A percentile compares a stretch with the other conserved stretches of the same genome.
Evolutionary conservation across 2,797 vertebrate species (phyloP).

Genomic region (Epinephelus awoara): DNA sequence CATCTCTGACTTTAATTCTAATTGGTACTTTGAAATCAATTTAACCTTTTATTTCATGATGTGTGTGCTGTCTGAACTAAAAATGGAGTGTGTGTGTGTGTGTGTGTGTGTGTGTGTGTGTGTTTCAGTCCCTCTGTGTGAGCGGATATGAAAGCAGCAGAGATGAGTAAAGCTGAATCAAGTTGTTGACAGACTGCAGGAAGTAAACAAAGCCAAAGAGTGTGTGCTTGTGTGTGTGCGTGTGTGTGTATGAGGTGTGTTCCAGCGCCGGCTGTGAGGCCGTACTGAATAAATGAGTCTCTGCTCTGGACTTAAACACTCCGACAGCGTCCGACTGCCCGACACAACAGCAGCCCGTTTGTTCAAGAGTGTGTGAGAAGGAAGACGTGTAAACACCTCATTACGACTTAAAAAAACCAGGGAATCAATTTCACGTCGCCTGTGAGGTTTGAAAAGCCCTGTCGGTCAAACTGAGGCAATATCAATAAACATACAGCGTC

Average conservation of each 20-base stretch:
- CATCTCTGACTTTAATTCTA: too few species aligned
- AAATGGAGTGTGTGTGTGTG: neutral
- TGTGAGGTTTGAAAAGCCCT: conserved; percentile 11
- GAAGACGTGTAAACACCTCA: conserved; percentile 37
- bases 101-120: neutral
- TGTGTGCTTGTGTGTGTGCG: neutral
- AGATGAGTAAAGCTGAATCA: conserved; percentile 1
- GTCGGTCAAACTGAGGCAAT: conserved; percentile 20
- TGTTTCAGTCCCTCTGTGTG: neutral
- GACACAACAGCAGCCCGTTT: conserved; percentile 12
- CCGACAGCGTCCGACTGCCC: neutral
- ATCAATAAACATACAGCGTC: conserved; percentile 28
- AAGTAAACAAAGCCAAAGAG: conserved; percentile 33
- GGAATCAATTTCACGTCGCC: conserved; percentile 47
- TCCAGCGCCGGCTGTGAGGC: neutral
- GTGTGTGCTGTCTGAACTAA: neutral
- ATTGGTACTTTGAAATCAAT: too few species aligned
- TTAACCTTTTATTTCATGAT: too few species aligned
- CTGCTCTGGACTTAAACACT: conserved; percentile 8
- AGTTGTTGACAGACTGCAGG: conserved; percentile 24
- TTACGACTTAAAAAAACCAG: conserved; percentile 40
- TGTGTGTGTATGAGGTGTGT: neutral
- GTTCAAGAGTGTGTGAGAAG: neutral
- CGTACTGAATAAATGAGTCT: conserved; percentile 15
- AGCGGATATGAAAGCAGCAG: conserved; percentile 18